Evolutionary conservation across 1,140 invertebrate species (phyloP), one percentile per base, ranked within the genome.

Genomic region (Hyposmocoma kahamanoa): DNA sequence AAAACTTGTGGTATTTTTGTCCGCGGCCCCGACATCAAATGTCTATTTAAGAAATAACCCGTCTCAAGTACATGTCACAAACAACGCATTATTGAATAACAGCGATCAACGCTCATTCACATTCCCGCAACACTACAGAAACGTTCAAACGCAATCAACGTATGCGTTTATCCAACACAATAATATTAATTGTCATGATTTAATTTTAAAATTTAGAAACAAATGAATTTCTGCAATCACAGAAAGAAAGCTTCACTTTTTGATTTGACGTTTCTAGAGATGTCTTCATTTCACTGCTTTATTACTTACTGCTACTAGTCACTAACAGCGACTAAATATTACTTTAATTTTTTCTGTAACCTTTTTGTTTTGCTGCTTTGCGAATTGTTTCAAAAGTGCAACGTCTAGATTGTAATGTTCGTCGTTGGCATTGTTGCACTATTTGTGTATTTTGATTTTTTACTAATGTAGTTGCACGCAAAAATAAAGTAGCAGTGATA

Each of bases 1-100:
- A 3, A 73, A 66, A 59, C 61, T 64, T 71, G 76, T 81, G 81
- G 82, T 84, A 84, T 84, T 84, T 84, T 84, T 84, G 75, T 67
- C 79, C 74, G 53, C 72, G 70, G 59, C 66, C 73, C 68, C 75
- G 73, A 80, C 80, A 84, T 80, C 60, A 78, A 84, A 75, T 62
- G 70, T 78, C 77, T 84, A 84, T 81, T 81, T 84, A 72, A 49
- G 78, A 81, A 72, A 74, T 72, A 26, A 26, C 24, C 67, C 66
- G 68, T 72, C 67, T 67, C 70, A 68, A 57, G 71, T 80, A 80
- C 70, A 77, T 80, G 67, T 58, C 68, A 69, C 56, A 77, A 78
- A 78, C 72, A 80, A 81, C 70, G 67, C 69, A 76, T 64, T 72
- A 74, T 41, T 49, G 42, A 53, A 56, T 54, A 44, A 30, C 30